Conservation (phyloP, 2,113 vertebrate species). For the Elanus axillaris region DNA sequence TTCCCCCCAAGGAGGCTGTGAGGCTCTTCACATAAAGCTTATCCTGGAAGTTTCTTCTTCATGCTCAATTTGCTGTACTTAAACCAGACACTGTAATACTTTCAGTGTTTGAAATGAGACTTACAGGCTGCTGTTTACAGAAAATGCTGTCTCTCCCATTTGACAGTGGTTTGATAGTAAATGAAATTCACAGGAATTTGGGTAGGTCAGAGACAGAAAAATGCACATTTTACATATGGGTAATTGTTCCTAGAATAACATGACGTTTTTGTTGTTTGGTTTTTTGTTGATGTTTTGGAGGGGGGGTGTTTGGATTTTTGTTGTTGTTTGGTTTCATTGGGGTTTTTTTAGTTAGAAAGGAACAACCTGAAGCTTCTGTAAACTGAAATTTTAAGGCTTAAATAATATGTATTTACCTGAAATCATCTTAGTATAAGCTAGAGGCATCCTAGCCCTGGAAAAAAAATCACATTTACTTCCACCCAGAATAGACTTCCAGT, state of each 20-base stretch:
- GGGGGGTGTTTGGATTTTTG: not conserved
- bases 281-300: not conserved
- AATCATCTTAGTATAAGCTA: not conserved
- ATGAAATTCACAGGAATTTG: not conserved
- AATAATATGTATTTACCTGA: not conserved
- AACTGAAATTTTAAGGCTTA: not conserved
- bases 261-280: not conserved
- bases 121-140: not conserved
- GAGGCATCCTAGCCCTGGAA: not conserved
- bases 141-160: not conserved
- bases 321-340: not conserved
- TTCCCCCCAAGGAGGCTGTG: not conserved
- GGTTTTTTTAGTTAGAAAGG: not conserved
- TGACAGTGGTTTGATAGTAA: not conserved
- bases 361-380: not conserved
- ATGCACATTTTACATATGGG: not conserved
- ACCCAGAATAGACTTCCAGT: conserved; percentile 30
- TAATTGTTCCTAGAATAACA: not conserved
- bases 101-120: not conserved
- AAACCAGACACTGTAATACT: not conserved
- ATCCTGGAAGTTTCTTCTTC: not conserved
- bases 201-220: not conserved
- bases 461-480: not conserved
- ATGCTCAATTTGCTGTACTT: not conserved
- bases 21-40: not conserved